phyloP scores from a whole-genome alignment of 2,797 vertebrate species.

The Chloroceryle inda region DNA sequence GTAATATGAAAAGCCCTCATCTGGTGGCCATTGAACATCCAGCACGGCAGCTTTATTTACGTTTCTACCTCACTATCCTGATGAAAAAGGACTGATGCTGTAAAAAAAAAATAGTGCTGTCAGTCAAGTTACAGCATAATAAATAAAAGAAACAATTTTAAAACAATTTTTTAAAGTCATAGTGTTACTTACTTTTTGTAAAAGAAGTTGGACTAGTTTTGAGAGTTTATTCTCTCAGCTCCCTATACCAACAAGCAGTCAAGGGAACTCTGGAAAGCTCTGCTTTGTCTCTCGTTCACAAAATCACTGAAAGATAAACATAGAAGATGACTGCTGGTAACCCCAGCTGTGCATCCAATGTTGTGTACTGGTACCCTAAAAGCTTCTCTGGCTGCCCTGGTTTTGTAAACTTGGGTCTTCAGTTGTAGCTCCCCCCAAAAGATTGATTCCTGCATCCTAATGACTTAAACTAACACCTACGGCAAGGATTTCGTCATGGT shows the following conservation, averaged over 20 bases:
- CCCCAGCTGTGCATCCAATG: neutral
- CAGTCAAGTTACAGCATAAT: neutral
- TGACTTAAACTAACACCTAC: neutral
- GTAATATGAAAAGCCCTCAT: neutral
- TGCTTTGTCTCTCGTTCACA: neutral
- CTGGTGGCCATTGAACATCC: neutral
- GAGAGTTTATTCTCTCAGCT: neutral
- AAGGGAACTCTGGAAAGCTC: neutral
- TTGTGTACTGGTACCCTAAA: neutral
- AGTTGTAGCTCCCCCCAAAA: neutral
- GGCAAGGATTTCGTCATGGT: neutral
- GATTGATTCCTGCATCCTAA: neutral
- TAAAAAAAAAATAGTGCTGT: neutral
- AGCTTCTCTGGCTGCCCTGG: neutral
- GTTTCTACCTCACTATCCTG: neutral
- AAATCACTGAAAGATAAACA: neutral
- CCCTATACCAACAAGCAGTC: neutral
- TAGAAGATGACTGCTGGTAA: neutral
- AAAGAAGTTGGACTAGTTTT: neutral
- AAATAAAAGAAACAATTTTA: neutral
- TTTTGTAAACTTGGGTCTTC: neutral
- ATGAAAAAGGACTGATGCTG: neutral
- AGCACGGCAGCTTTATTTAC: neutral
- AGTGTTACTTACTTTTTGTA: neutral
- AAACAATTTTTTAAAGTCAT: neutral